A percentile compares a stretch with the other conserved stretches of the same genome.
Evolutionary conservation across 2,797 vertebrate genomes (phyloP).

Genomic region (Centroberyx gerrardi): DNA sequence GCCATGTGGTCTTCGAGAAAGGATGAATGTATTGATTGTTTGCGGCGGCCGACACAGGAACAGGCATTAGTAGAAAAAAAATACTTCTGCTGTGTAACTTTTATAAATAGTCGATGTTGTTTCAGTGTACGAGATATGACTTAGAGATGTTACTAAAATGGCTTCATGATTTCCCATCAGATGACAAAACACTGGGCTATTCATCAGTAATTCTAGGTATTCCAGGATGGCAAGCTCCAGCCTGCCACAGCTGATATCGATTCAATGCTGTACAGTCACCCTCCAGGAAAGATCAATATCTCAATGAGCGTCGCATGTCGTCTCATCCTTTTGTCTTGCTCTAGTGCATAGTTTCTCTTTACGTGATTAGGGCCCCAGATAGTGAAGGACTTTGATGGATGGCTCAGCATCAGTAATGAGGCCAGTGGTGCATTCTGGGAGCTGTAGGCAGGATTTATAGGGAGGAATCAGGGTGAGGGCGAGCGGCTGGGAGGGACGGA

Average conservation of each 20-base stretch:
- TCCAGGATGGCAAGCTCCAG: conserved; percentile 53
- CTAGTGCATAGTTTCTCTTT: conserved; percentile 29
- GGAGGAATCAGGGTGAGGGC: conserved; percentile 10
- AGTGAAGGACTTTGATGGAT: conserved; percentile 26
- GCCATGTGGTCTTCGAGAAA: conserved; percentile 54
- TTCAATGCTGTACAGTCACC: conserved; percentile 49
- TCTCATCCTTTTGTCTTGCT: conserved; percentile 47
- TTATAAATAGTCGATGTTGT: not conserved
- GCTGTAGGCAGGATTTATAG: conserved; percentile 18
- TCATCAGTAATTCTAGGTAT: conserved; percentile 54
- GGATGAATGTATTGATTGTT: conserved; percentile 76
- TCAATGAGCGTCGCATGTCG: conserved; percentile 39
- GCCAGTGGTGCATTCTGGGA: conserved; percentile 59
- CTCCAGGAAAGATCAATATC: conserved; percentile 72
- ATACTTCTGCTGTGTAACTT: conserved; percentile 14
- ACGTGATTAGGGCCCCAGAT: conserved; percentile 44
- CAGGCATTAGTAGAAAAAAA: conserved; percentile 39
- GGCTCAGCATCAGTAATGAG: conserved; percentile 40
- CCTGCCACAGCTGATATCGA: conserved; percentile 60
- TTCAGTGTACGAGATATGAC: conserved; percentile 8
- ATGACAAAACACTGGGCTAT: conserved; percentile 22
- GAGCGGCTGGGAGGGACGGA: conserved; percentile 17
- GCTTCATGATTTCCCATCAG: conserved; percentile 47
- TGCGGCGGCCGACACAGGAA: conserved; percentile 54
- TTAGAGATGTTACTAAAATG: conserved; percentile 14